phyloP scores from a whole-genome alignment of 2,113 vertebrate species.

The Eulacestoma nigropectus region DNA sequence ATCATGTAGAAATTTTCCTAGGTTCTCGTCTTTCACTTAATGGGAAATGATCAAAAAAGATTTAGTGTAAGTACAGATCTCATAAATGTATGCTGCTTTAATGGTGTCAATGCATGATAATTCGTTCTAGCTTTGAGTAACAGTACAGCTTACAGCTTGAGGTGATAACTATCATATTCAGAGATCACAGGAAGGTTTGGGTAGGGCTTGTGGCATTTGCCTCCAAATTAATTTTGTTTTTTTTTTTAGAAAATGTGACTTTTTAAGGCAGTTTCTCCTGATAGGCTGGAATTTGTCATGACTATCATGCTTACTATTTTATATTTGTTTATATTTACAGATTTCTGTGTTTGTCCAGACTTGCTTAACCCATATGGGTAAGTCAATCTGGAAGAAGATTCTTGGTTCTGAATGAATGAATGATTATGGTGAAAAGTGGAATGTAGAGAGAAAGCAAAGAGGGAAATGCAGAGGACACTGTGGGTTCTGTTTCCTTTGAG shows the following conservation, averaged over 20 bases:
- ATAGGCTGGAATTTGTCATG: background rate
- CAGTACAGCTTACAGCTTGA: background rate
- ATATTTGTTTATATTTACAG: background rate
- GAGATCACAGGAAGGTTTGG: background rate
- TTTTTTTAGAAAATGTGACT: background rate
- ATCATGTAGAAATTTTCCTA: background rate
- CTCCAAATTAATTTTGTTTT: background rate
- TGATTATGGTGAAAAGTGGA: background rate
- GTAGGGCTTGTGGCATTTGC: background rate
- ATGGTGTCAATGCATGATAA: background rate
- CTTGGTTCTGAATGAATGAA: background rate
- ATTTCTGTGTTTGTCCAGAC: background rate
- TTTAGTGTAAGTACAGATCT: background rate
- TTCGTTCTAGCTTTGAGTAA: background rate
- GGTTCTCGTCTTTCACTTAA: background rate
- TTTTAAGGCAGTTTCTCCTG: background rate
- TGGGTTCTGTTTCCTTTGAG: background rate
- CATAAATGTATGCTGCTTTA: background rate
- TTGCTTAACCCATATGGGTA: background rate
- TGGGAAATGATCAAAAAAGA: background rate
- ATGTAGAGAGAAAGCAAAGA: background rate
- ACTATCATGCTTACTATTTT: background rate
- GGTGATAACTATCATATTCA: background rate
- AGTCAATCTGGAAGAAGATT: background rate
- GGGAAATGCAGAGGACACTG: background rate